Evolutionary conservation across 2,888 invertebrate genomes (phyloP), one percentile per base, ranked within the genome.

Genomic region (Venusia cambrica): DNA sequence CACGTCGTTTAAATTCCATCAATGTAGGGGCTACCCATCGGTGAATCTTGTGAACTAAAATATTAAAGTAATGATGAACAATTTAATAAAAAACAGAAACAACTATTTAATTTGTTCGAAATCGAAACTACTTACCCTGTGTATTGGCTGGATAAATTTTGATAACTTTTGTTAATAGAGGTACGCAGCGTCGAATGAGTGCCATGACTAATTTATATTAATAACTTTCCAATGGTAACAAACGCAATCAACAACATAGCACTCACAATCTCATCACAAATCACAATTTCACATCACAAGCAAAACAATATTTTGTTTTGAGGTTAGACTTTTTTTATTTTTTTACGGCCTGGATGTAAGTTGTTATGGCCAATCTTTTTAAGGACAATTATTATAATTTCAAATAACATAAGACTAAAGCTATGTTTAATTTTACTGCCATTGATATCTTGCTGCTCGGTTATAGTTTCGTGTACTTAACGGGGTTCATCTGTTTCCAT

Each of bases 11-110:
- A 5, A 95, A 62, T 58, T 89, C 91, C 57, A 72, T 87, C 46
- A 93, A 71, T 3, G 92, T 92, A 12, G 95, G 94, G 1, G 90
- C 76, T 1, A 94, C 89, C 90, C 91, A 94, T 68, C 94, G 78
- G 45, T 90, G 75, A 17, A 85, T 85, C 39, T 57, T 75, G 61
- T 62, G 73, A 9, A 51, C 85, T 80, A 34, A 27, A 68, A 61
- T 27, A 17, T 29, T 15, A 35, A 19, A 11, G 33, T 14, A 30
- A 17, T 13, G 2, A 17, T 5, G 5, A 13, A n/a, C 22, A 9
- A 20, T 11, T 21, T 8, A 15, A 18, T 3, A 1, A 1, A 4
- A 6, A 6, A 13, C n/a, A n/a, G n/a, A n/a, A n/a, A n/a, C n/a
- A n/a, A n/a, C n/a, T 6, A 7, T 6, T 13, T 22, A n/a, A n/a